Percentiles rank a stretch among this genome's conserved stretches.
Evolutionary conservation across 1,140 invertebrate genomes (phyloP).

Genomic region (Ptiloglossa arizonensis): DNA sequence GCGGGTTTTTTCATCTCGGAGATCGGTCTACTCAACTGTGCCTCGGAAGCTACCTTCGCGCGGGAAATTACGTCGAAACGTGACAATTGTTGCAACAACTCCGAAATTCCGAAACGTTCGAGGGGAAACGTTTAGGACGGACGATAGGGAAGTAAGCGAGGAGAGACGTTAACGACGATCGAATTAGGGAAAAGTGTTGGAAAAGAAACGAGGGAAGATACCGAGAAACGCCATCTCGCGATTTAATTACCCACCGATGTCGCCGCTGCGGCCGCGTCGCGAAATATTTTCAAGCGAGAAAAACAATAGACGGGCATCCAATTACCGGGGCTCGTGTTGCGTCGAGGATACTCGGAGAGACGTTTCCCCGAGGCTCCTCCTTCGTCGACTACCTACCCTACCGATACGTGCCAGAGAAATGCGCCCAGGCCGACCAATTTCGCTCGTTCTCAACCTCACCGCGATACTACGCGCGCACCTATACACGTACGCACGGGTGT

Average conservation of each 20-base stretch:
- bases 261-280: background rate
- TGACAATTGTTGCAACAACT: too few species aligned
- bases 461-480: too few species aligned
- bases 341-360: conserved; percentile 46
- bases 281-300: conserved; percentile 49
- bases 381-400: conserved; percentile 25
- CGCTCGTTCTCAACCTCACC: background rate
- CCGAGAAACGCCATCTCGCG: conserved; percentile 27
- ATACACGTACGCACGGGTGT: background rate
- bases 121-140: too few species aligned
- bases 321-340: conserved; percentile 51
- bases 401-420: conserved; percentile 26
- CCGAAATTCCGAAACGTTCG: too few species aligned
- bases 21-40: too few species aligned
- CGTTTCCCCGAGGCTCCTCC: conserved; percentile 38
- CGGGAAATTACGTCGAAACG: too few species aligned
- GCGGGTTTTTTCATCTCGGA: background rate
- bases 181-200: background rate
- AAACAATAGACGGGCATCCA: conserved; percentile 51
- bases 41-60: too few species aligned
- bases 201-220: conserved; percentile 18
- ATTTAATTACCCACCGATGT: conserved; percentile 29
- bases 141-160: too few species aligned
- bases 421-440: conserved; percentile 15
- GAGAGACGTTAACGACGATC: conserved; percentile 2